Evolutionary conservation across 2,888 invertebrate species (phyloP), one percentile per base, ranked within the genome.

Genomic region (Tridacna gigas): DNA sequence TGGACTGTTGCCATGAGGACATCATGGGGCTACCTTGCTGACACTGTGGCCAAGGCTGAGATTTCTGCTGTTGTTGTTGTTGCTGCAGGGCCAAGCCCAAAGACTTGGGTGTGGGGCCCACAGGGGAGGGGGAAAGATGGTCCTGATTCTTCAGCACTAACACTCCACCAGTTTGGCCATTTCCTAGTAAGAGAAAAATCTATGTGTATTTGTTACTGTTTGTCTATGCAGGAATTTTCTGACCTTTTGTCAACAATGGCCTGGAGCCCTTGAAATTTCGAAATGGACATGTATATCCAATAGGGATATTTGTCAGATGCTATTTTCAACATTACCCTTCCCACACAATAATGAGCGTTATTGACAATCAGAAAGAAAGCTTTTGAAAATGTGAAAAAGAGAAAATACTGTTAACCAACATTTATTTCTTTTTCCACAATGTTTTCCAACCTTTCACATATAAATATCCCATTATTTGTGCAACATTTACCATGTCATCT

Each of bases 1-100:
- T 86, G 84, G 66, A 81, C 85, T 67, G 88, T 69, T 79, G 89
- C 88, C 80, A 89, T 75, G 82, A 79, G 25, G 83, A 84, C 65
- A 51, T 74, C 20, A 79, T 47, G 71, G 82, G 61, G 73, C 74
- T 74, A 79, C 86, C 51, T 45, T 79, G 84, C 56, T 77, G 78
- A 74, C 82, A 83, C 65, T 84, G 88, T 75, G 82, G 86, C 86
- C 84, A 84, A 22, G 79, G 66, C 69, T 81, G 86, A 63, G 82
- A 79, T 74, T 82, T 82, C 25, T 37, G 66, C 66, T 63, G 75
- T 69, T 63, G 78, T 75, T 28, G 67, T 74, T 15, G 77, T 69
- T 71, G 76, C 47, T 74, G 67, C 25, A 48, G 20, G 60, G 76
- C 18, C 26, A 79, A 47, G 4, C 13, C 25, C 28, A 28, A 11